These are phyloP conservation scores for Blastobasis lacticolella DNA, from an alignment of 2,888 invertebrate species.

Conservation along the genomic window DNA sequence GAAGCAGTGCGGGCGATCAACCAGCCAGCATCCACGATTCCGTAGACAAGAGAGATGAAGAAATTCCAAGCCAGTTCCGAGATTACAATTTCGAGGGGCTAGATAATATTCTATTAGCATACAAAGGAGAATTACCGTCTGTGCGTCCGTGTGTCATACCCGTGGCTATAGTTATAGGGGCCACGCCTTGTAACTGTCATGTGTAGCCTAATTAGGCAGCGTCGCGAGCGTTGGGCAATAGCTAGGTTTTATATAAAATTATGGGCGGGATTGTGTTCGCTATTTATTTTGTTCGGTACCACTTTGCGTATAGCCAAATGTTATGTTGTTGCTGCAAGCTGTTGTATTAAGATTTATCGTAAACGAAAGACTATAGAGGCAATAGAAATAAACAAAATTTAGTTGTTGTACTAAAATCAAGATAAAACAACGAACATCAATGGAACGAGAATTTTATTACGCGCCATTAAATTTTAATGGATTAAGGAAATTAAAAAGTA, in stretches of 20 bases:
- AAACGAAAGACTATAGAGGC: no score
- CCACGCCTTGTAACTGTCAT: conserved; percentile 72
- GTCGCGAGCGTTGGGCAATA: conserved; percentile 30
- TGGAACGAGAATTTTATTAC: no score
- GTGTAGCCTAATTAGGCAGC: conserved; percentile 69
- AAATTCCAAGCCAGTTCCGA: conserved; percentile 68
- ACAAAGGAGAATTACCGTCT: conserved; percentile 71
- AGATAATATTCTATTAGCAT: conserved; percentile 73
- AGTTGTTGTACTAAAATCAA: no score
- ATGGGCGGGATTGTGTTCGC: no score
- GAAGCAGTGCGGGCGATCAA: not conserved
- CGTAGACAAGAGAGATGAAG: conserved; percentile 64
- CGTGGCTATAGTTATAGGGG: conserved; percentile 34
- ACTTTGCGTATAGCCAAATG: no score
- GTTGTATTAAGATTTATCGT: no score
- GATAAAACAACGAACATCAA: no score
- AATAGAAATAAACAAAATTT: no score
- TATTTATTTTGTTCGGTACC: no score
- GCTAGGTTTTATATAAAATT: conserved; percentile 1
- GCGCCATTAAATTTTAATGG: conserved; percentile 17
- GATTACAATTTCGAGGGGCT: conserved; percentile 72
- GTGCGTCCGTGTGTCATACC: conserved; percentile 60
- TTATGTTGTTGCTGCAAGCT: no score
- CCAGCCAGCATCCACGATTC: conserved; percentile 1
- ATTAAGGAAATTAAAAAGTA: conserved; percentile 27